Conservation (phyloP, 2,888 invertebrate species). For the Ophion ellenae region DNA sequence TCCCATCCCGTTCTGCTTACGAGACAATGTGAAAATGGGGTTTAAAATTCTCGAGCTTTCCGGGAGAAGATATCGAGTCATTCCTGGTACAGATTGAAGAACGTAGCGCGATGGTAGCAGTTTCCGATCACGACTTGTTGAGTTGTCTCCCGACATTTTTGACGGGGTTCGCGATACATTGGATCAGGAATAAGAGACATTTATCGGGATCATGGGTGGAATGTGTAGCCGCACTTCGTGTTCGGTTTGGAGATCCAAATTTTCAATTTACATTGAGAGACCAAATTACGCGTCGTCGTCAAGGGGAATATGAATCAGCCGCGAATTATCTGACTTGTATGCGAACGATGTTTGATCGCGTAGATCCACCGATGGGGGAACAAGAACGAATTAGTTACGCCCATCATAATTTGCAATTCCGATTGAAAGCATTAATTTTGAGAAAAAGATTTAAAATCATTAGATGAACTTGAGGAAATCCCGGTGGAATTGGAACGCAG, state of each 20-base stretch:
- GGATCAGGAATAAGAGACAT: not conserved
- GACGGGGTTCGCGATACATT: not conserved
- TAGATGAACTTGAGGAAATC: constrained; percentile 4
- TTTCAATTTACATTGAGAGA: not conserved
- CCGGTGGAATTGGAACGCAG: not conserved
- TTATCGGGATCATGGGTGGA: not conserved
- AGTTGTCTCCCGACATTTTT: constrained; percentile 8
- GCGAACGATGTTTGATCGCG: not conserved
- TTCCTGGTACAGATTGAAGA: too few species aligned
- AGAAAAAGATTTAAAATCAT: not conserved
- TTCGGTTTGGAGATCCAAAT: not conserved
- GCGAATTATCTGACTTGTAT: not conserved
- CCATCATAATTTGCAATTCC: not conserved
- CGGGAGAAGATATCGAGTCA: not conserved
- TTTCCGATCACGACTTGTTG: constrained; percentile 8
- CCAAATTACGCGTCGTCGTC: not conserved
- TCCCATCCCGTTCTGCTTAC: not conserved
- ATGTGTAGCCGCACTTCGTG: not conserved
- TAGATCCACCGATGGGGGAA: not conserved
- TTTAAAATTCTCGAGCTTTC: not conserved
- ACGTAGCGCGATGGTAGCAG: not conserved
- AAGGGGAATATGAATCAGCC: not conserved
- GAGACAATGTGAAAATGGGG: not conserved
- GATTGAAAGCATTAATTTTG: not conserved
- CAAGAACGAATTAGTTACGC: not conserved